Percentiles rank a stretch among this genome's conserved stretches.
These are phyloP conservation scores for Bembecia ichneumoniformis DNA, from an alignment of 2,888 invertebrate species.

Conservation along the genomic window DNA sequence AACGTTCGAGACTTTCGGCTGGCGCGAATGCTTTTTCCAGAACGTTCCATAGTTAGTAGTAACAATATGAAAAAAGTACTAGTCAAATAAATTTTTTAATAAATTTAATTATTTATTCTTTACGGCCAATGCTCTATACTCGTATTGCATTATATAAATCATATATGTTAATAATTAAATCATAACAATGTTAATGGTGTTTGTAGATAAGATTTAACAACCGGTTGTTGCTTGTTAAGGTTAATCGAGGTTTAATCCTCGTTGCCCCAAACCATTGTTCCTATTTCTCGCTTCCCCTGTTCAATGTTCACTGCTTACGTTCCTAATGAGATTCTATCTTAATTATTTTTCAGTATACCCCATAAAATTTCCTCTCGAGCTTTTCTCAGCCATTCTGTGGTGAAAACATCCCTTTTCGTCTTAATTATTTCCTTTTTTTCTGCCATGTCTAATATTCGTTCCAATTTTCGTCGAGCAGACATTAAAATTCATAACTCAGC, in stretches of 20 bases:
- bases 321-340: slow-evolving; percentile 50
- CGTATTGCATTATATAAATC: no score
- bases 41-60: no score
- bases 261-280: slow-evolving; percentile 1
- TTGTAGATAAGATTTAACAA: background rate
- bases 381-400: slow-evolving; percentile 41
- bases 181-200: background rate
- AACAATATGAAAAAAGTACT: no score
- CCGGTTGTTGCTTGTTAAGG: slow-evolving; percentile 5
- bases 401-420: slow-evolving; percentile 47
- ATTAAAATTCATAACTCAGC: slow-evolving; percentile 65
- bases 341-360: slow-evolving; percentile 51
- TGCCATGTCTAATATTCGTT: slow-evolving; percentile 54
- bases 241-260: slow-evolving; percentile 1
- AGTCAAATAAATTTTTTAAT: no score
- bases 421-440: slow-evolving; percentile 58
- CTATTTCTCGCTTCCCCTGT: slow-evolving; percentile 5
- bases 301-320: slow-evolving; percentile 21
- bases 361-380: slow-evolving; percentile 40
- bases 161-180: no score
- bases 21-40: no score
- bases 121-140: no score
- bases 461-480: slow-evolving; percentile 49
- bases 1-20: no score
- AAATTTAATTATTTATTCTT: no score